Conservation (phyloP, 2,113 vertebrate genomes). For the Mormyrus lacerda region DNA sequence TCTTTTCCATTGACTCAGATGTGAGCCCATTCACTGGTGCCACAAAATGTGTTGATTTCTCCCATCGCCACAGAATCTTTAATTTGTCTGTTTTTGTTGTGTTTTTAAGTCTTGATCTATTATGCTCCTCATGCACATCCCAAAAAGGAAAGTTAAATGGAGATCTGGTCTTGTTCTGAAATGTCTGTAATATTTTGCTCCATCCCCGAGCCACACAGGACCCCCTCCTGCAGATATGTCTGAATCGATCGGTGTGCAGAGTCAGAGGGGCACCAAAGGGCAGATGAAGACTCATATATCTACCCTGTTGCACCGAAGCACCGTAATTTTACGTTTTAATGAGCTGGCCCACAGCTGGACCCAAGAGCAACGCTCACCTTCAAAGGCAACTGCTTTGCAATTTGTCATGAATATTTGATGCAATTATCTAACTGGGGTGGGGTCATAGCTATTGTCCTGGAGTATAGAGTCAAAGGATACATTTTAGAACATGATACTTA, state of each 20-base stretch:
- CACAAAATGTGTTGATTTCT: background rate
- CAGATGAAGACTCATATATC: background rate
- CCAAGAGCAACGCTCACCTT: background rate
- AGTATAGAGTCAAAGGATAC: constrained; percentile 41
- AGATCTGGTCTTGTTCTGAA: background rate
- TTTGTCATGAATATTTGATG: constrained; percentile 45
- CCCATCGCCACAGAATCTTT: background rate
- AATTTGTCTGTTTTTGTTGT: background rate
- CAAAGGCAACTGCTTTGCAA: background rate
- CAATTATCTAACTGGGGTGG: constrained; percentile 31
- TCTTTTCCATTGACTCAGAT: background rate
- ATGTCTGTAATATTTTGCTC: background rate
- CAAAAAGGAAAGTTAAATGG: background rate
- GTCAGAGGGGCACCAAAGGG: background rate
- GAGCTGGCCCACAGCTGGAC: background rate
- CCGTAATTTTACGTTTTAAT: background rate
- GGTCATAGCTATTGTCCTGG: constrained; percentile 23
- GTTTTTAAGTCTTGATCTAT: background rate
- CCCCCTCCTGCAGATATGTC: background rate
- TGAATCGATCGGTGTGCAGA: background rate
- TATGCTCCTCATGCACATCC: background rate
- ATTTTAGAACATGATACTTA: constrained; percentile 24
- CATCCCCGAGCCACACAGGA: background rate
- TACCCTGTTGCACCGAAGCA: background rate
- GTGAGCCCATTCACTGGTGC: background rate